These are phyloP conservation scores for Diplodus puntazzo DNA, from an alignment of 2,797 vertebrate genomes.

Conservation along the genomic window DNA sequence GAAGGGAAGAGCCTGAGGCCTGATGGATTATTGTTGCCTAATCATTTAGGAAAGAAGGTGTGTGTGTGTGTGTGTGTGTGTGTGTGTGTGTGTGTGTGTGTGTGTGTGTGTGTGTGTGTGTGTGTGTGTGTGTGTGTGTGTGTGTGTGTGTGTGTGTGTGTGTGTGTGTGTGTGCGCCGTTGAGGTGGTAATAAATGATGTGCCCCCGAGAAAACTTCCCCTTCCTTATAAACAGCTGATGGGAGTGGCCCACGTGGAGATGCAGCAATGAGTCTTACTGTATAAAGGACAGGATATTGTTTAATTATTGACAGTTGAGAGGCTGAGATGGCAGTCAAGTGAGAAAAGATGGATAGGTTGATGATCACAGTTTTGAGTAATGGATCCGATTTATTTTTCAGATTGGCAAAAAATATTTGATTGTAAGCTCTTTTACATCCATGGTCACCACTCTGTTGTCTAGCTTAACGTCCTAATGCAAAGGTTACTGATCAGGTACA, in stretches of 20 bases:
- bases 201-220: neutral
- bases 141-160: neutral
- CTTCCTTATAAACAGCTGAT: neutral
- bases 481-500: too few relatives aligned
- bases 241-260: neutral
- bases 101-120: too few relatives aligned
- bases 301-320: neutral
- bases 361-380: too few relatives aligned
- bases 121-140: too few relatives aligned
- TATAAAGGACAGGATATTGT: neutral
- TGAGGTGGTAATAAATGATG: neutral
- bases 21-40: slow-evolving; percentile 22
- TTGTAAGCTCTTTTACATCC: too few relatives aligned
- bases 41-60: neutral
- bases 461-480: too few relatives aligned
- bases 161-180: neutral
- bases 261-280: neutral
- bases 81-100: neutral
- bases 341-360: too few relatives aligned
- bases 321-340: neutral
- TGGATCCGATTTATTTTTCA: too few relatives aligned
- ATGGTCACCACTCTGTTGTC: too few relatives aligned
- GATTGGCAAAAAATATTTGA: too few relatives aligned
- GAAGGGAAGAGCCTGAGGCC: slow-evolving; percentile 33
- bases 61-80: neutral